Conservation (phyloP, 2,888 invertebrate species). For the Dolichomitus sp. region DNA sequence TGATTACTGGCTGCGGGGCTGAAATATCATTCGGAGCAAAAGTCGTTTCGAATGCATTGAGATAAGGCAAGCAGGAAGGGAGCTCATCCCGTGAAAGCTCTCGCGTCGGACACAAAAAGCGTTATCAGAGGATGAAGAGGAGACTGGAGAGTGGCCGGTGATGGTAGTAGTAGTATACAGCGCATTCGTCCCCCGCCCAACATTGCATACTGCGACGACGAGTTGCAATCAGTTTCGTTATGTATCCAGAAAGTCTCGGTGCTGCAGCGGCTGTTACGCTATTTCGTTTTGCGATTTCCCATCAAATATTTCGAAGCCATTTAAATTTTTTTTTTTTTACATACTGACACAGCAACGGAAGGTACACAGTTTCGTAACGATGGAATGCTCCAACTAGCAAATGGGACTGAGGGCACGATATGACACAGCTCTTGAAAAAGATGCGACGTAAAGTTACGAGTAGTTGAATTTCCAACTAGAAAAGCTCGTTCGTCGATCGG, state of each 20-base stretch:
- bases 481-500: slow-evolving; percentile 18
- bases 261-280: slow-evolving; percentile 17
- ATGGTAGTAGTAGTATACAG: not conserved
- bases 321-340: not conserved
- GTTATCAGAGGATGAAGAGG: slow-evolving; percentile 45
- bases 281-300: slow-evolving; percentile 8
- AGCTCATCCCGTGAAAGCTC: slow-evolving; percentile 60
- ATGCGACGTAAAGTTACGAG: not conserved
- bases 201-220: not conserved
- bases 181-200: not conserved
- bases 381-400: not conserved
- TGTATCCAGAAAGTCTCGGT: not conserved
- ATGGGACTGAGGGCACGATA: not conserved
- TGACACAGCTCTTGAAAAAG: no score
- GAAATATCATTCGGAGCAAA: slow-evolving; percentile 43
- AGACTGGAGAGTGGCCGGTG: slow-evolving; percentile 18
- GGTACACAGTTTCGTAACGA: not conserved
- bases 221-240: slow-evolving; percentile 45
- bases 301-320: slow-evolving; percentile 20
- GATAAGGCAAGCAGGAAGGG: slow-evolving; percentile 61
- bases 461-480: not conserved
- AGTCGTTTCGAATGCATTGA: slow-evolving; percentile 62
- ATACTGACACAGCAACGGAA: not conserved
- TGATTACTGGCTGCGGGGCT: slow-evolving; percentile 40
- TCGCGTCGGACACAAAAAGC: slow-evolving; percentile 51